phyloP scores from a whole-genome alignment of 2,888 invertebrate genomes.

The Mechanitis mazaeus region DNA sequence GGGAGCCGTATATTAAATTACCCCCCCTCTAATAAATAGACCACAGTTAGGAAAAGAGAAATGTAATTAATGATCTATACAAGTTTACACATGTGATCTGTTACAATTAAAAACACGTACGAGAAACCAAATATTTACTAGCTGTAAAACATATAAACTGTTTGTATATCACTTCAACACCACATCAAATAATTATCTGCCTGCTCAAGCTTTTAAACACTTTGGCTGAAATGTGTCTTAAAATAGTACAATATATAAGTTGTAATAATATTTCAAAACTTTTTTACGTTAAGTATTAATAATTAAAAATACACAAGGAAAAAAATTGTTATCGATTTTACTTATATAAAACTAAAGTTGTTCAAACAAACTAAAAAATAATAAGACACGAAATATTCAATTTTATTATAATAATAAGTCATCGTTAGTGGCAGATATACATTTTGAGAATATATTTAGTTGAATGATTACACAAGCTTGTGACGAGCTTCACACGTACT shows the following conservation, averaged over 20 bases:
- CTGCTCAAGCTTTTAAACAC: not conserved
- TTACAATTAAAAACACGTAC: not conserved
- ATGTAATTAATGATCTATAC: conserved; percentile 2
- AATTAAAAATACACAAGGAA: no score
- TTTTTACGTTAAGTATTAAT: not conserved
- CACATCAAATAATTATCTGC: not conserved
- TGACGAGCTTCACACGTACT: not conserved
- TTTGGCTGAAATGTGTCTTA: not conserved
- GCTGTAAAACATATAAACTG: conserved; percentile 3
- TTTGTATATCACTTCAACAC: conserved; percentile 3
- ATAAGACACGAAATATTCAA: no score
- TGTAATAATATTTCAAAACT: not conserved
- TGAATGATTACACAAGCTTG: not conserved
- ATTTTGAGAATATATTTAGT: not conserved
- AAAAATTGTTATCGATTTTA: no score
- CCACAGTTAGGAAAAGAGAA: not conserved
- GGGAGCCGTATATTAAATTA: not conserved
- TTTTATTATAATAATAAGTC: not conserved
- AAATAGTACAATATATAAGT: not conserved
- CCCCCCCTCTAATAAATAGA: not conserved
- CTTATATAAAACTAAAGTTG: no score
- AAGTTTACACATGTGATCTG: conserved; percentile 4
- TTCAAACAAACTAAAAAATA: no score
- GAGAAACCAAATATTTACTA: not conserved
- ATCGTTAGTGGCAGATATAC: not conserved